Percentiles rank a stretch among this genome's conserved stretches.
phyloP scores from a whole-genome alignment of 2,797 vertebrate genomes.

The Uromys caudimaculatus region DNA sequence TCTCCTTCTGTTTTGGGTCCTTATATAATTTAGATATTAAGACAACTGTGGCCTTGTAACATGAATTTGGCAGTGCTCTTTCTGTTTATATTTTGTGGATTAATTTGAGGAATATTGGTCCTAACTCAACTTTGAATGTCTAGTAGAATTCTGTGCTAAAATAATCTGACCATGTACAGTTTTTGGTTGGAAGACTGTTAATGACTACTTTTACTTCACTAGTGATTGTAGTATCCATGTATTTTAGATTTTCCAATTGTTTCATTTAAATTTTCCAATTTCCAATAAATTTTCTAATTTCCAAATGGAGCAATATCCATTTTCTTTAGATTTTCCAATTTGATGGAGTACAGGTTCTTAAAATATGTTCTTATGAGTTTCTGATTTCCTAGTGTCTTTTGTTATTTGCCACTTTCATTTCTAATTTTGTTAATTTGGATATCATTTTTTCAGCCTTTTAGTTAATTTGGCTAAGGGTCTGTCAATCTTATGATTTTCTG shows the following conservation, averaged over 20 bases:
- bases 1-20: background rate
- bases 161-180: background rate
- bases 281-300: background rate
- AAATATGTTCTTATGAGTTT: background rate
- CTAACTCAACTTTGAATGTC: background rate
- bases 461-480: background rate
- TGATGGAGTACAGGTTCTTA: background rate
- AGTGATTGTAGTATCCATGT: background rate
- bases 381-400: background rate
- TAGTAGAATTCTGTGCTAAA: background rate
- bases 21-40: background rate
- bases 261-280: background rate
- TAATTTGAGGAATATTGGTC: background rate
- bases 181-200: background rate
- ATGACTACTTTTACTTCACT: background rate
- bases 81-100: background rate
- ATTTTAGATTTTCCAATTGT: background rate
- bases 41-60: background rate
- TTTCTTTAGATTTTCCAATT: background rate
- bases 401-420: background rate
- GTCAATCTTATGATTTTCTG: background rate
- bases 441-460: background rate
- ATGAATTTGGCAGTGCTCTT: background rate
- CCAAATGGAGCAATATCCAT: background rate
- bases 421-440: background rate